These are phyloP conservation scores for Caerostris extrusa DNA, from an alignment of 1,140 invertebrate species.

Conservation along the genomic window DNA sequence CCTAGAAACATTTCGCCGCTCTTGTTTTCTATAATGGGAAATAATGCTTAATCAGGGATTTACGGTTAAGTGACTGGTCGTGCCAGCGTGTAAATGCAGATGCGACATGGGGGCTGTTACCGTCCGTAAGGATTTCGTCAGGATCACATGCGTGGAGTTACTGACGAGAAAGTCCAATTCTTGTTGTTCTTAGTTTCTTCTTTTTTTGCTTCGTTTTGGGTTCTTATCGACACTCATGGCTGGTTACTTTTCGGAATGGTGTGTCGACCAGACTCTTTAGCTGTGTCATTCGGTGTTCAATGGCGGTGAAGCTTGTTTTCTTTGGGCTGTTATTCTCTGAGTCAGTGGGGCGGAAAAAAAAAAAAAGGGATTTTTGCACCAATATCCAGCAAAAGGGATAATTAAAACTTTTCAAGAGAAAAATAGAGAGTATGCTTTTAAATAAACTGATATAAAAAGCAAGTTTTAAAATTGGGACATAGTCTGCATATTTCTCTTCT, in stretches of 20 bases:
- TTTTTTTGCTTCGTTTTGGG: not conserved
- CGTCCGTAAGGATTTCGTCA: not conserved
- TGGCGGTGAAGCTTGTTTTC: not conserved
- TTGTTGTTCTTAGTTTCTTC: not conserved
- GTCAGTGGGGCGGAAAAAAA: not conserved
- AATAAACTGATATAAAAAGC: not conserved
- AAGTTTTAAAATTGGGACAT: not conserved
- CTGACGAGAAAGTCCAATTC: too few species aligned
- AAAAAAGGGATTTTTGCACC: not conserved
- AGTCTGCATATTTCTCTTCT: not conserved
- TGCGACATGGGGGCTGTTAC: not conserved
- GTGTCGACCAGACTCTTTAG: not conserved
- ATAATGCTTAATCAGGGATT: not conserved
- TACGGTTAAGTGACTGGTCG: not conserved
- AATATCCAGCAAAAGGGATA: not conserved
- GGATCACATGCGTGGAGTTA: not conserved
- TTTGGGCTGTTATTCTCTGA: not conserved
- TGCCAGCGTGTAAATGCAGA: conserved; percentile 39
- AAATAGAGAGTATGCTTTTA: not conserved
- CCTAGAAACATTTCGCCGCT: not conserved
- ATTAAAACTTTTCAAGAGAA: not conserved
- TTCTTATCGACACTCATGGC: not conserved
- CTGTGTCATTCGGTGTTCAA: not conserved
- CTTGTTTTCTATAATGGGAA: conserved; percentile 20
- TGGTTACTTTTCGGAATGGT: not conserved